Base-by-base conservation (phyloP, 2,888 invertebrate genomes). In the Syritta pipiens region DNA sequence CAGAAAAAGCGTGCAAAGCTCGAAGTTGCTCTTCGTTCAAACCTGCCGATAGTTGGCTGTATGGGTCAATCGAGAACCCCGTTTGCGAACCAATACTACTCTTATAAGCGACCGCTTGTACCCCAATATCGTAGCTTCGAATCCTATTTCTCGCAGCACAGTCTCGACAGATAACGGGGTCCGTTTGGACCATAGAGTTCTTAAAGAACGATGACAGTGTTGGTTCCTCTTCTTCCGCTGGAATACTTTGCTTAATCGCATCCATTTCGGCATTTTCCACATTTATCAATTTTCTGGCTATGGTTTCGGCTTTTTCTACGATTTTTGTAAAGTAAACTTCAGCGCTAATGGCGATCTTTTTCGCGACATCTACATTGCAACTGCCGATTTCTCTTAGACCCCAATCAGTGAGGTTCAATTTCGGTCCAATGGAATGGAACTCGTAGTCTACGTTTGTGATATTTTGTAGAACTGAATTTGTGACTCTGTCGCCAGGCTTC, bases 381-480 rank as follows among this genome's bases (percentile, higher is more conserved):
- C 10, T 14, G 17, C 46, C 37, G 4, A 79, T 79, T 32, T 24
- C 67, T 10, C 28, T 55, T 2, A 79, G 19, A 5, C 74, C 74
- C 62, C 67, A 68, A 1, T 74, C 44, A 6, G 35, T 1, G 4
- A 79, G 32, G 5, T 62, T 79, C 2, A 51, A 30, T 5, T 57
- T 55, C 0, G 74, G 74, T 0, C 79, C 79, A 9, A 79, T 74
- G 0, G 74, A 68, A 4, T 79, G 79, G 40, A 74, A 79, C 4
- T 74, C 49, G 2, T 62, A 79, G 30, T 48, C 51, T 0, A 79
- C 57, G 30, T 79, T 79, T 7, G 49, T 37, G 42, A 74, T 74
- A 49, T 57, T 79, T 17, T 68, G 67, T 46, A 79, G 7, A 55
- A 68, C 14, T 3, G 79, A 79, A 53, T 79, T 79, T 6, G 74